A percentile compares a stretch with the other conserved stretches of the same genome.
Conservation (phyloP, 92 coral and sea anemone genomes). For the Paramuricea clavata region DNA sequence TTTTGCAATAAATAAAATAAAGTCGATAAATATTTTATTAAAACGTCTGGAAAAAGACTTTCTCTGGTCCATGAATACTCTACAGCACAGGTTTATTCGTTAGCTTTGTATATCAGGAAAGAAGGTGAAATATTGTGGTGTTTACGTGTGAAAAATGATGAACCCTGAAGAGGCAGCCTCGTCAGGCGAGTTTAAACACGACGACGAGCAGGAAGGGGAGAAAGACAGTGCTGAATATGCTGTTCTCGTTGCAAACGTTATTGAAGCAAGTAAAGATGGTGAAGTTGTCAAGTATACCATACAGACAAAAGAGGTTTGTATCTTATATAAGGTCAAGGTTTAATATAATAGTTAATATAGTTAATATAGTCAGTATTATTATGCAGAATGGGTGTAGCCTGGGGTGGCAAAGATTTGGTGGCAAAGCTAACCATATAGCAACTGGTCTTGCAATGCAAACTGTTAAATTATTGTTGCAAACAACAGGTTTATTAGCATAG, state of each 20-base stretch:
- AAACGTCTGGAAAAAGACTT: background rate
- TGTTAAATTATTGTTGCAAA: no score
- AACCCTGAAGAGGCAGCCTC: background rate
- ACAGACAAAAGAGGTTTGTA: slow-evolving; percentile 82
- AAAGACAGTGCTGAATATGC: slow-evolving; percentile 4
- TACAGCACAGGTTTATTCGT: background rate
- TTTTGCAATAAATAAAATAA: no score
- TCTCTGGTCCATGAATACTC: background rate
- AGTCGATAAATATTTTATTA: no score
- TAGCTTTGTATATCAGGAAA: background rate
- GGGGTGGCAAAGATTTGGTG: no score
- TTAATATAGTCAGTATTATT: no score
- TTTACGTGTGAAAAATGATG: background rate
- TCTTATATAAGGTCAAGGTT: background rate
- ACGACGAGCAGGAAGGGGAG: background rate
- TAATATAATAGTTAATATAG: background rate
- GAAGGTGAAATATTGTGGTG: background rate
- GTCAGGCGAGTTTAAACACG: background rate
- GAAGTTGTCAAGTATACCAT: slow-evolving; percentile 84
- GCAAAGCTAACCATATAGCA: no score
- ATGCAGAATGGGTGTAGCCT: background rate
- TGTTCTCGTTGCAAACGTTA: slow-evolving; percentile 71
- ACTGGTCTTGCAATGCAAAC: no score
- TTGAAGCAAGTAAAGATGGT: slow-evolving; percentile 91
- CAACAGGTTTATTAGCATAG: no score